Base-by-base conservation (phyloP, 1,140 invertebrate species). In the Aphaenogaster ashmeadi region DNA sequence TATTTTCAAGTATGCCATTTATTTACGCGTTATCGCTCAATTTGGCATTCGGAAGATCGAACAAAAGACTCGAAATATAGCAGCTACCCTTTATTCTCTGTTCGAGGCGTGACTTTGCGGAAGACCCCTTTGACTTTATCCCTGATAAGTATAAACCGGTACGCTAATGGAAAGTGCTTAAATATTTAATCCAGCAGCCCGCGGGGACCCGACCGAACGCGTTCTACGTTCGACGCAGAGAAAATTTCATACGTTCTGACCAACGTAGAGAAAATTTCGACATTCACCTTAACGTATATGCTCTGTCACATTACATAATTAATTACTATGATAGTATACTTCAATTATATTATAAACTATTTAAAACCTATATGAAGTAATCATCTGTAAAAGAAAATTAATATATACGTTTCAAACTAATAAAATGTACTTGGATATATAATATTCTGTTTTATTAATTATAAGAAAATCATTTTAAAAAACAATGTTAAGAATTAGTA, bases 91-190 rank as follows among this genome's bases (percentile, higher is more conserved):
- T 88, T 88, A 91, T 91, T 91, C 77, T 33, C 60, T 90, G 88
- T 83, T 69, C 87, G 89, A 88, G 93, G 88, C 92, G 92, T 92
- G 92, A 93, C 93, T 93, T 90, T 87, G 66, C 83, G 75, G 83
- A 60, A 87, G 92, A 94, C 93, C 93, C 94, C 94, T 95, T 94
- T 94, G 92, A 94, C 94, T 94, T 93, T 92, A 93, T 93, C 94
- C 93, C 91, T 91, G 91, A 94, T 94, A 94, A 94, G 94, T 94
- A 94, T 91, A 92, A 94, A 94, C 93, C 93, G 91, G 89, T 89
- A 88, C 91, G 93, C 94, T 95, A 95, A 95, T 95, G 94, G 94
- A 95, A 94, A 94, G 92, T 93, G 89, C 90, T 92, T 95, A 92
- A 95, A 95, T 94, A 93, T 94, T 94, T 95, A 90, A 95, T 94